Conservation (phyloP, 2,113 vertebrate genomes). For the Lipophrys pholis region DNA sequence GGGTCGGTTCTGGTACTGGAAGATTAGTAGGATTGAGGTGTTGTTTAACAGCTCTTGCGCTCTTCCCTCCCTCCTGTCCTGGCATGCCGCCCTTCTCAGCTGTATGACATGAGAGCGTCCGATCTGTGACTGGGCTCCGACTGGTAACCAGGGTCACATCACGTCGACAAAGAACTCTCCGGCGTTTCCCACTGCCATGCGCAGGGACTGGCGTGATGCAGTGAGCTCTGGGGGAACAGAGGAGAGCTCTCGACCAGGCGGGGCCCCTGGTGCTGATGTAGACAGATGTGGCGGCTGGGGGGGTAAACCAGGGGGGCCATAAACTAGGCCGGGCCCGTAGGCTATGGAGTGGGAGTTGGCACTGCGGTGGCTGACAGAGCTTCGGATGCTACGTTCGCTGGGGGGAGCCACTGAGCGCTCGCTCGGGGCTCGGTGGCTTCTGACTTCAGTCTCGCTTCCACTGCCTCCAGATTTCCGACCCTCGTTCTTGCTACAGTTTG, state of each 20-base stretch:
- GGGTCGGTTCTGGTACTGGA: constrained; percentile 46
- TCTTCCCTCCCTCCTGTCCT: constrained; percentile 26
- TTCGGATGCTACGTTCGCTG: constrained; percentile 91
- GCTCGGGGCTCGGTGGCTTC: constrained; percentile 85
- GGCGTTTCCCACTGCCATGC: constrained; percentile 97
- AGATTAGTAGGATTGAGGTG: constrained; percentile 36
- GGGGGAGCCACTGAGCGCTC: constrained; percentile 90
- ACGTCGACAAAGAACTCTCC: constrained; percentile 99
- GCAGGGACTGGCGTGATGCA: constrained; percentile 96
- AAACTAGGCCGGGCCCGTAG: constrained; percentile 76
- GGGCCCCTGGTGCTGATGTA: constrained; percentile 87
- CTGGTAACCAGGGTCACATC: constrained; percentile 86
- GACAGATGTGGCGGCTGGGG: constrained; percentile 87
- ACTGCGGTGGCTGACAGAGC: constrained; percentile 88
- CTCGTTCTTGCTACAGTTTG: constrained; percentile 92
- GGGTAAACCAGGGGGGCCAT: constrained; percentile 87
- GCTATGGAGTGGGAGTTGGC: constrained; percentile 85
- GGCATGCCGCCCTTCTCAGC: constrained; percentile 36
- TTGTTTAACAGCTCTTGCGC: constrained; percentile 31
- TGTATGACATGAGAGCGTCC: constrained; percentile 29
- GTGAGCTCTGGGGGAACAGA: constrained; percentile 96
- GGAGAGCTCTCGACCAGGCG: constrained; percentile 90
- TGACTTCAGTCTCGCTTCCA: constrained; percentile 92
- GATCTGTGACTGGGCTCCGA: constrained; percentile 43
- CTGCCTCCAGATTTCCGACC: constrained; percentile 89